Percentiles rank a stretch among this genome's conserved stretches.
Evolutionary conservation across 1,140 invertebrate genomes (phyloP).

Genomic region (Eulimnadia texana): DNA sequence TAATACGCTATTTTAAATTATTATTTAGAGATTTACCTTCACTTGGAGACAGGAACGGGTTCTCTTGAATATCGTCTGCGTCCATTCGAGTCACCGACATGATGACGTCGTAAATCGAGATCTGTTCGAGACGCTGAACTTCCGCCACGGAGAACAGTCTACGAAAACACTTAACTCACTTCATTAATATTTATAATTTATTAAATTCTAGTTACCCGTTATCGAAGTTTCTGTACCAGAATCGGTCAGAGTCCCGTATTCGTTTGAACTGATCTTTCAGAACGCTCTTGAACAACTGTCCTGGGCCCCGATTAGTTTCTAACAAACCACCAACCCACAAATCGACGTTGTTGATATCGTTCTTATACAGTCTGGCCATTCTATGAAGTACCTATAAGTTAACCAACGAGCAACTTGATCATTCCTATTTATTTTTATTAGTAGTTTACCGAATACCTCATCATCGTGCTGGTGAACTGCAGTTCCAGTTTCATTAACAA

Average conservation of each 20-base stretch:
- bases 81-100: slow-evolving; percentile 37
- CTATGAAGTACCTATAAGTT: slow-evolving; percentile 29
- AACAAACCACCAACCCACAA: slow-evolving; percentile 52
- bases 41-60: slow-evolving; percentile 36
- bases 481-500: slow-evolving; percentile 25
- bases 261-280: slow-evolving; percentile 39
- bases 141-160: slow-evolving; percentile 42
- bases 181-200: neutral
- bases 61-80: slow-evolving; percentile 35
- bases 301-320: slow-evolving; percentile 42
- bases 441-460: neutral
- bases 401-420: neutral
- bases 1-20: no score
- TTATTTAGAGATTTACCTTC: neutral
- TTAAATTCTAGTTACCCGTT: slow-evolving; percentile 30
- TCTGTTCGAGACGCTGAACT: slow-evolving; percentile 34
- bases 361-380: slow-evolving; percentile 33
- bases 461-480: slow-evolving; percentile 22
- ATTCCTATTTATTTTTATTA: neutral
- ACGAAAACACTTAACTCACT: neutral
- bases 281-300: slow-evolving; percentile 40
- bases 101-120: slow-evolving; percentile 40
- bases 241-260: slow-evolving; percentile 39
- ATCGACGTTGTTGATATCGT: slow-evolving; percentile 40
- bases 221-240: slow-evolving; percentile 41